Evolutionary conservation across 2,113 vertebrate species (phyloP).

Genomic region (Phyllopteryx taeniolatus): DNA sequence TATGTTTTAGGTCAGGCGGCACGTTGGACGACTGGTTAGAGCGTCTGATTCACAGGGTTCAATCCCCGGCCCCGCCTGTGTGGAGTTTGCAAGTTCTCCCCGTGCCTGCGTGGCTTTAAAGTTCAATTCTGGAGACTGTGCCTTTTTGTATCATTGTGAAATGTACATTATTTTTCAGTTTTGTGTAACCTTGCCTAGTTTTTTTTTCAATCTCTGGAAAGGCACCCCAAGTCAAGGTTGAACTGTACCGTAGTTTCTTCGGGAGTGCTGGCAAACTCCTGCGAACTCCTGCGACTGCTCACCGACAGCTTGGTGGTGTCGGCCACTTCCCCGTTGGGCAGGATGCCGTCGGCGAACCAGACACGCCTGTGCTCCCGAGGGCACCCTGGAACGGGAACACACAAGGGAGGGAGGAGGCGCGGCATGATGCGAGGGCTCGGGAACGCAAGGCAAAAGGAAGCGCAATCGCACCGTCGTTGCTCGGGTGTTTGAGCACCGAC

Average conservation of each 20-base stretch:
- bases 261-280: constrained; percentile 67
- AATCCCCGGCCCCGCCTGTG: too few relatives aligned
- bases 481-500: constrained; percentile 85
- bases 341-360: constrained; percentile 93
- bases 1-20: too few relatives aligned
- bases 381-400: constrained; percentile 64
- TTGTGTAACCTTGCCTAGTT: too few relatives aligned
- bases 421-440: background rate
- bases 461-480: constrained; percentile 76
- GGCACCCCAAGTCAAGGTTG: too few relatives aligned
- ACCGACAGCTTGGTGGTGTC: constrained; percentile 82
- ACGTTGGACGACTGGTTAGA: too few relatives aligned
- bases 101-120: too few relatives aligned
- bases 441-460: background rate
- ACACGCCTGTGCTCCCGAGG: constrained; percentile 87
- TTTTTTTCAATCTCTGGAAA: too few relatives aligned
- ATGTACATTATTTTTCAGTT: too few relatives aligned
- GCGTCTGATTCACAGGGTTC: too few relatives aligned
- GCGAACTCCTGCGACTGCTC: constrained; percentile 73
- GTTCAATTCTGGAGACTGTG: too few relatives aligned
- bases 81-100: too few relatives aligned
- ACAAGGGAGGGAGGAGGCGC: background rate
- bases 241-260: constrained; percentile 57
- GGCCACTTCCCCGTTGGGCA: constrained; percentile 91
- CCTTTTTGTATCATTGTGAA: too few relatives aligned